Conservation (phyloP, 2,888 invertebrate species). For the Caenorhabditis afra region DNA sequence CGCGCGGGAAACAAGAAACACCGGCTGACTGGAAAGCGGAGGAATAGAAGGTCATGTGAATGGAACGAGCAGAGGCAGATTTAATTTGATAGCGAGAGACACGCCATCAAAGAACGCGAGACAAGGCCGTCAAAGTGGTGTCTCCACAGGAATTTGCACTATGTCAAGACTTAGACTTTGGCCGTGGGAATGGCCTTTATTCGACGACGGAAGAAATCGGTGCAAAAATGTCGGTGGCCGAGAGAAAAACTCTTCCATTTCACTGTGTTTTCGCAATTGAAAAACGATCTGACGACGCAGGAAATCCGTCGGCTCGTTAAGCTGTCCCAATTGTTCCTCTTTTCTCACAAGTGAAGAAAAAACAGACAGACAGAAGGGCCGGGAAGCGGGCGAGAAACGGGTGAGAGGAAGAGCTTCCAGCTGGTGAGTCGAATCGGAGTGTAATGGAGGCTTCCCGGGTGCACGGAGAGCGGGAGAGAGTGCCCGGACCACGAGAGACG, state of each 20-base stretch:
- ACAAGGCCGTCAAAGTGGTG: no score
- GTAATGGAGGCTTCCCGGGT: slow-evolving; percentile 42
- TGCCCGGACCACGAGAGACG: slow-evolving; percentile 45
- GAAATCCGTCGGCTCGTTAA: background rate
- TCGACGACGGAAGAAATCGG: background rate
- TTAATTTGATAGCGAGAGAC: background rate
- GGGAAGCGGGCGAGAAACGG: slow-evolving; percentile 6
- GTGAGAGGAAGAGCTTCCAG: slow-evolving; percentile 33
- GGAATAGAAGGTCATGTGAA: background rate
- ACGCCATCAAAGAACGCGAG: no score
- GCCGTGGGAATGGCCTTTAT: no score
- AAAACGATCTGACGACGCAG: no score
- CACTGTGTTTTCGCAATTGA: background rate
- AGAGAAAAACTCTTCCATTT: background rate
- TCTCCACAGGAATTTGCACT: no score
- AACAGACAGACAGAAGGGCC: background rate
- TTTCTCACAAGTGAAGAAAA: background rate
- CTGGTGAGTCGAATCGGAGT: slow-evolving; percentile 50
- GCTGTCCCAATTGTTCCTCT: slow-evolving; percentile 16
- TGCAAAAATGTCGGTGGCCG: background rate
- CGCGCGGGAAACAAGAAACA: background rate
- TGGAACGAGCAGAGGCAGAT: background rate
- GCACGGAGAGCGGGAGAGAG: slow-evolving; percentile 43
- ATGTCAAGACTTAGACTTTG: no score
- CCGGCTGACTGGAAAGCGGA: background rate